Base-by-base conservation (phyloP, 2,888 invertebrate species). In the Dolomedes plantarius region DNA sequence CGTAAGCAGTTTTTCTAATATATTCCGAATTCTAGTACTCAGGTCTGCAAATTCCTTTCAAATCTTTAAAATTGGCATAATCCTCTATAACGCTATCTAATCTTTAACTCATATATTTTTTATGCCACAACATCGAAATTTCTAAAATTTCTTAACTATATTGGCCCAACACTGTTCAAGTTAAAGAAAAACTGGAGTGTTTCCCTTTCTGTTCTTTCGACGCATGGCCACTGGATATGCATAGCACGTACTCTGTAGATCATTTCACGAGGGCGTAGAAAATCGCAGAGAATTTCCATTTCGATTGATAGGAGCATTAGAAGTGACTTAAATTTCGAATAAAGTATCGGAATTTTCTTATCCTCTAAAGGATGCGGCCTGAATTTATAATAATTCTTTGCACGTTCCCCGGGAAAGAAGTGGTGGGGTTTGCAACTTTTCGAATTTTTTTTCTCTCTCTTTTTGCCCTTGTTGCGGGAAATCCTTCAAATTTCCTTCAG, bases 281-380 rank as follows among this genome's bases (percentile, higher is more conserved):
- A 56, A 56, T 19, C 23, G 23, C 23, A 23, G 23, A 56, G 56
- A 23, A 56, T 56, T 56, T 56, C 23, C 56, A 56, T 56, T 56
- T 56, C 56, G 56, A 56, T 56, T 56, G 56, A 56, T 56, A 56
- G 56, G 23, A 56, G 23, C 56, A 56, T 56, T 56, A 56, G n/a
- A 56, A 56, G 56, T 56, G 56, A 56, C 56, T 56, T 23, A 56
- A 16, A 56, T 56, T 56, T 56, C 56, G 11, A 56, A 56, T 56
- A 56, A 56, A 56, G 56, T 56, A 56, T 56, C 56, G 56, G 23
- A 56, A 56, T 23, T 56, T 56, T 56, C 56, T 56, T 23, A 23
- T 56, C 56, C 23, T 23, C 3, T 3, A 6, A 16, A 6, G 56
- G 23, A 56, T 5, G 56, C 23, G 56, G 5, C 56, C 5, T 23